Conservation (phyloP, 2,888 invertebrate species). For the Antheraea assamensis region DNA sequence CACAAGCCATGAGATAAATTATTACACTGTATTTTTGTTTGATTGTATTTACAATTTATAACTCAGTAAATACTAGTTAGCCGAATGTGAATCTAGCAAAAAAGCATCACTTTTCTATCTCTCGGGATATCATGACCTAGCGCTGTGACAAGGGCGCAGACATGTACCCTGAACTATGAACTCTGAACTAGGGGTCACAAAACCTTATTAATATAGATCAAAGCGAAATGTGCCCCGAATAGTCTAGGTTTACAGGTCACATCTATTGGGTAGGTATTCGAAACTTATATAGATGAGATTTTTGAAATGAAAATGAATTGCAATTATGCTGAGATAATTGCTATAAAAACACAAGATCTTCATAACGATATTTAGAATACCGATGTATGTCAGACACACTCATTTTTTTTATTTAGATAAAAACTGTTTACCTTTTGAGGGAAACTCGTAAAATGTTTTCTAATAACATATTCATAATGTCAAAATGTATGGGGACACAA, state of each 20-base stretch:
- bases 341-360: neutral
- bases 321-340: neutral
- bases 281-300: neutral
- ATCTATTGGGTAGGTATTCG: neutral
- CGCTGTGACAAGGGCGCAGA: slow-evolving; percentile 36
- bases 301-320: neutral
- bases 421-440: neutral
- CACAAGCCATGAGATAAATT: too few relatives aligned
- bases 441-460: neutral
- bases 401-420: neutral
- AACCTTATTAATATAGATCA: slow-evolving; percentile 36
- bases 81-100: slow-evolving; percentile 27
- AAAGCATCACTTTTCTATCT: slow-evolving; percentile 28
- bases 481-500: neutral
- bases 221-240: slow-evolving; percentile 24
- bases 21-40: too few relatives aligned
- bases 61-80: too few relatives aligned
- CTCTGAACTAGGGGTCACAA: slow-evolving; percentile 28
- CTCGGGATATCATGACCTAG: slow-evolving; percentile 30
- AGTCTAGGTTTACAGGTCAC: slow-evolving; percentile 7
- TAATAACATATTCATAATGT: neutral
- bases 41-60: too few relatives aligned
- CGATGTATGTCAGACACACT: neutral
- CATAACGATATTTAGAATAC: neutral
- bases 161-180: slow-evolving; percentile 29